These are phyloP conservation scores for Amphimedon queenslandica DNA, from an alignment of 37 sponge, comb jelly and placozoan species.

Conservation along the genomic window DNA sequence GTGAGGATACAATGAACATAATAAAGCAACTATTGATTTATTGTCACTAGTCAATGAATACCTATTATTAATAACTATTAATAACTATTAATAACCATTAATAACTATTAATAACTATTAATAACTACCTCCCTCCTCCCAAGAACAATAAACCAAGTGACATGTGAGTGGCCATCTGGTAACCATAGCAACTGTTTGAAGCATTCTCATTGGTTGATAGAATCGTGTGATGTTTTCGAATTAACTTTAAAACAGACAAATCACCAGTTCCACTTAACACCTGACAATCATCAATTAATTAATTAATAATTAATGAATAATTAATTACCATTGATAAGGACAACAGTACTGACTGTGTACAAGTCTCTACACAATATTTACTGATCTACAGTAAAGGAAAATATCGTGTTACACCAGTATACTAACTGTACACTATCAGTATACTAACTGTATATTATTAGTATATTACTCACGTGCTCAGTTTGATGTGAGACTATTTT, in stretches of 20 bases:
- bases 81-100: not conserved
- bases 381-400: conserved; percentile 20
- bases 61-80: conserved; percentile 16
- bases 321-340: conserved; percentile 60
- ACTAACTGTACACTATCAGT: too few species aligned
- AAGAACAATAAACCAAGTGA: conserved; percentile 92
- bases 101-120: not conserved
- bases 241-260: conserved; percentile 62
- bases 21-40: conserved; percentile 65
- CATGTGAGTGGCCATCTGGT: conserved; percentile 94
- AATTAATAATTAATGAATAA: too few species aligned
- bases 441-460: too few species aligned
- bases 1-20: conserved; percentile 65
- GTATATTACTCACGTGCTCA: too few species aligned
- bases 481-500: too few species aligned
- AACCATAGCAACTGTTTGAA: conserved; percentile 74
- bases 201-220: conserved; percentile 25
- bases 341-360: conserved; percentile 23
- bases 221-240: conserved; percentile 37
- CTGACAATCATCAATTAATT: too few species aligned
- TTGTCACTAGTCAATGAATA: conserved; percentile 66
- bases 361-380: conserved; percentile 49
- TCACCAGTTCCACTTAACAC: conserved; percentile 92
- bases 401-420: too few species aligned
- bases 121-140: conserved; percentile 71